Base-by-base conservation (phyloP, 2,113 vertebrate genomes). In the Pseudolaguvia tuberculata region DNA sequence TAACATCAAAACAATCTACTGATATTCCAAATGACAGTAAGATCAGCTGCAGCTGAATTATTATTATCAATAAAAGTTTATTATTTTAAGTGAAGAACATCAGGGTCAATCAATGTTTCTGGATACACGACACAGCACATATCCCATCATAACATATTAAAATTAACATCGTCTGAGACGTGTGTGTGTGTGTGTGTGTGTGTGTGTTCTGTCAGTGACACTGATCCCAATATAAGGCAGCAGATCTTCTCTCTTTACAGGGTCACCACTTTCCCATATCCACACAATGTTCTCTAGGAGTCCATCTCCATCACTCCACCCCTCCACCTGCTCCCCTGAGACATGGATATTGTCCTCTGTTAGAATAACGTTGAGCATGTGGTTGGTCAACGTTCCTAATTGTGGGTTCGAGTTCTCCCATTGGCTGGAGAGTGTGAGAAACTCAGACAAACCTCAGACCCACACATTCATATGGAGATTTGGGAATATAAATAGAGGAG, bases 181-280 rank as follows among this genome's bases (percentile, higher is more conserved):
- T 6, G 31, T 35, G 31, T 35, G 31, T 35, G 31, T 35, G 31
- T 35, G 31, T 35, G 31, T 35, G 31, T 35, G 31, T 35, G 31
- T 35, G 31, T 35, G 31, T 35, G 31, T 35, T 35, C 21, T 39
- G 58, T 68, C n/a, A 76, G 20, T 47, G 23, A 52, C 52, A 75
- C 48, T 80, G 59, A 84, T 79, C 70, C 39, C 23, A 75, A 55
- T 31, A 78, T 74, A 27, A 72, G 42, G 62, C 74, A 66, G 29
- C 70, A 77, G 68, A 76, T 75, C 68, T 76, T 69, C 39, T 75
- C 31, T 70, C 69, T 56, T 39, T 51, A 59, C 66, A 69, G 75
- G 47, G 80, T 89, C 87, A 90, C 74, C 76, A 85, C 83, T 89
- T 90, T 90, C 89, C 84, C 89, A 89, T 81, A 87, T 85, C 81